These are phyloP conservation scores for Isurus oxyrinchus DNA, from an alignment of 2,113 vertebrate genomes.

Conservation along the genomic window DNA sequence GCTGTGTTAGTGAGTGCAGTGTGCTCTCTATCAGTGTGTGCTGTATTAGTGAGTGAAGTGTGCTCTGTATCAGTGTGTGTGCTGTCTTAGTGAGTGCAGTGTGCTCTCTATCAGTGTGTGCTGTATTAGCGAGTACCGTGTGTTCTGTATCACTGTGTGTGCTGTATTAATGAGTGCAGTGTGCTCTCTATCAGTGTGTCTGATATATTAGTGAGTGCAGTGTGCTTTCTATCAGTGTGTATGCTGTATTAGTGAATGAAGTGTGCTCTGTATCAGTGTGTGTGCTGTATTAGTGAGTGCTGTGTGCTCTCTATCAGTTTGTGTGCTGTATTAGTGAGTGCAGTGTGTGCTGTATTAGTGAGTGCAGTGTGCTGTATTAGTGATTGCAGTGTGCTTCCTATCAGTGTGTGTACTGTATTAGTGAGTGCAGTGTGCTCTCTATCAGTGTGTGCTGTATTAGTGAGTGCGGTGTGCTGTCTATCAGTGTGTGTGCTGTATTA, in stretches of 20 bases:
- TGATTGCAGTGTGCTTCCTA: background rate
- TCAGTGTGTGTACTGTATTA: background rate
- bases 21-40: too few species aligned
- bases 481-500: too few species aligned
- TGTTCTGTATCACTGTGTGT: too few species aligned
- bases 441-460: background rate
- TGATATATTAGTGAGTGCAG: background rate
- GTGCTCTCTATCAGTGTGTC: too few species aligned
- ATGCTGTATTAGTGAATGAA: background rate
- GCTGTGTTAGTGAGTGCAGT: too few species aligned
- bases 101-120: too few species aligned
- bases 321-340: background rate
- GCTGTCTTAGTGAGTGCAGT: too few species aligned
- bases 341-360: background rate
- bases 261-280: background rate
- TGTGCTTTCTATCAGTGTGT: background rate
- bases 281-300: background rate
- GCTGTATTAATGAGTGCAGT: too few species aligned
- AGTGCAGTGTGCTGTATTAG: too few species aligned
- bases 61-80: background rate
- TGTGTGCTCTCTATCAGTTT: background rate
- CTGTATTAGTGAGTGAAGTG: too few species aligned
- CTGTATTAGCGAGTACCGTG: background rate
- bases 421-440: background rate
- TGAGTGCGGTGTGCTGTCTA: background rate